phyloP scores from a whole-genome alignment of 2,113 vertebrate genomes.

The Aegypius monachus region DNA sequence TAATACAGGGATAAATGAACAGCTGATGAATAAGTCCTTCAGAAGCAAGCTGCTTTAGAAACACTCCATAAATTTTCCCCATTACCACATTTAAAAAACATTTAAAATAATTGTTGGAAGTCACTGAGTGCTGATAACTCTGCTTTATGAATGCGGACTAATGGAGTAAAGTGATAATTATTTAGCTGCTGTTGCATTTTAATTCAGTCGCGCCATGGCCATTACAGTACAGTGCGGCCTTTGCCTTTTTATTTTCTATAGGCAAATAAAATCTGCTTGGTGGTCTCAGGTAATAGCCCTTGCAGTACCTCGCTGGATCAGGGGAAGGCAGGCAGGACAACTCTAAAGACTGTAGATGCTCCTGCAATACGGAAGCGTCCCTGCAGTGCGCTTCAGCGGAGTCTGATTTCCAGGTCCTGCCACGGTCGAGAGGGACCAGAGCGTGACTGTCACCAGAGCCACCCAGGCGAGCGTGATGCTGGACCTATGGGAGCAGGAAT shows the following conservation, averaged over 20 bases:
- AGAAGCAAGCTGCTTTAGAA: conserved; percentile 47
- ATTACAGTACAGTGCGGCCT: not conserved
- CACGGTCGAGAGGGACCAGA: not conserved
- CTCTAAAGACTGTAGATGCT: not conserved
- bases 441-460: not conserved
- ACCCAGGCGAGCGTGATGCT: not conserved
- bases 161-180: conserved; percentile 48
- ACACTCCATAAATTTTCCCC: conserved; percentile 57
- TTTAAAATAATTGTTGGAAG: conserved; percentile 65
- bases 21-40: conserved; percentile 65
- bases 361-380: not conserved
- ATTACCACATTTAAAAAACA: conserved; percentile 63
- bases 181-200: conserved; percentile 54
- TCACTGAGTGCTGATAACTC: conserved; percentile 60
- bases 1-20: conserved; percentile 54
- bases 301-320: rapidly evolving
- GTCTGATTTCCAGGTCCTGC: not conserved
- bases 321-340: not conserved
- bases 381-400: not conserved
- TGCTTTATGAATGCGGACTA: conserved; percentile 44
- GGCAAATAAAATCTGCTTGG: not conserved
- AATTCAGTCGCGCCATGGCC: not conserved
- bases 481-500: not conserved
- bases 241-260: not conserved
- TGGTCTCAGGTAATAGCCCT: not conserved